A percentile compares a stretch with the other conserved stretches of the same genome.
Evolutionary conservation across 2,797 vertebrate species (phyloP).

Genomic region (Geotrypetes seraphini): DNA sequence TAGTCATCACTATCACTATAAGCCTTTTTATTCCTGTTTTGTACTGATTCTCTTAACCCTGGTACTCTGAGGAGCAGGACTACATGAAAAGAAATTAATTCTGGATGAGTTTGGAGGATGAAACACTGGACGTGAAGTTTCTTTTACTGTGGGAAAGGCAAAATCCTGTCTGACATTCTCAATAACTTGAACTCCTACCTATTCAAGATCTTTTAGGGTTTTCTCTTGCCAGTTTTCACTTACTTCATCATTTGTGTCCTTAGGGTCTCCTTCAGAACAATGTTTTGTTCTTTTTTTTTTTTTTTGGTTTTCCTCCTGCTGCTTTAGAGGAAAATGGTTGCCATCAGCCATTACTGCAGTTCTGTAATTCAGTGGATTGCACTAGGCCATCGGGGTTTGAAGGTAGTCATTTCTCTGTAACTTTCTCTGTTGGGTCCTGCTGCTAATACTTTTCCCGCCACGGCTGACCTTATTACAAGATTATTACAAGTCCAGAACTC

Average conservation of each 20-base stretch:
- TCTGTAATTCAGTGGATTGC: slow-evolving; percentile 5
- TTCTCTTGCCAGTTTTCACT: slow-evolving; percentile 6
- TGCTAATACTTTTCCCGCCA: slow-evolving; percentile 9
- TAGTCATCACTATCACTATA: slow-evolving; percentile 4
- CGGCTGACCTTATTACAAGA: not conserved
- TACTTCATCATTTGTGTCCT: not conserved
- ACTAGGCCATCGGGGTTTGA: slow-evolving; percentile 1
- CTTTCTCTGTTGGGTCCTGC: not conserved
- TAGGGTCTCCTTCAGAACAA: slow-evolving; percentile 6
- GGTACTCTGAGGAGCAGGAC: not conserved
- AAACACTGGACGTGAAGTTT: not conserved
- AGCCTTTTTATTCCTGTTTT: slow-evolving; percentile 7
- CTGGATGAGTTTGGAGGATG: not conserved
- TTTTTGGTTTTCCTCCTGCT: not conserved
- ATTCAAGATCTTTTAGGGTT: not conserved
- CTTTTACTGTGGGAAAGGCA: not conserved
- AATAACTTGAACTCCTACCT: not conserved
- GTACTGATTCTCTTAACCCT: not conserved
- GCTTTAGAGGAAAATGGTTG: slow-evolving; percentile 1
- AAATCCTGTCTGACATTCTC: not conserved
- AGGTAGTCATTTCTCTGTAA: slow-evolving; percentile 5
- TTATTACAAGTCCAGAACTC: not conserved
- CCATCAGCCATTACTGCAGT: not conserved
- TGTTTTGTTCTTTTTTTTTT: not conserved
- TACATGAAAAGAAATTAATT: not conserved